Evolutionary conservation across 2,888 invertebrate species (phyloP).

Genomic region (Phasia obesa): DNA sequence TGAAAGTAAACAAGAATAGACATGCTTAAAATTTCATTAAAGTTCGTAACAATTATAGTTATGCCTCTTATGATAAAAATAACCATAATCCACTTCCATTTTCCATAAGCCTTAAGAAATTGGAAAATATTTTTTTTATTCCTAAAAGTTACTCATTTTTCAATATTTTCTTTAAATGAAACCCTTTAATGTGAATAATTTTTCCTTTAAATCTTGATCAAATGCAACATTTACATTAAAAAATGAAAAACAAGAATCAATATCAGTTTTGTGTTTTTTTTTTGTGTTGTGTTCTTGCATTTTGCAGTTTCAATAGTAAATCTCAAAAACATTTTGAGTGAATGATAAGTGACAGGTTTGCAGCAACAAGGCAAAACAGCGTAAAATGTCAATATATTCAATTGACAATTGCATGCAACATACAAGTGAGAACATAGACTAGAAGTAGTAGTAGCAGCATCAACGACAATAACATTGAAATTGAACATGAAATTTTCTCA

Average conservation of each 20-base stretch:
- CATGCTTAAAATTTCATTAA: too few relatives aligned
- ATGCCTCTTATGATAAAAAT: too few relatives aligned
- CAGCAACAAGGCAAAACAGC: constrained; percentile 71
- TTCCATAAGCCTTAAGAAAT: not conserved
- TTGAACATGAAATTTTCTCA: constrained; percentile 54
- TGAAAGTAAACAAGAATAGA: too few relatives aligned
- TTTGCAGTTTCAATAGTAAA: constrained; percentile 31
- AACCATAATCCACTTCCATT: too few relatives aligned
- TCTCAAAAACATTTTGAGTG: constrained; percentile 65
- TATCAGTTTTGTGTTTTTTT: constrained; percentile 27
- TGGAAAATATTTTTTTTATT: too few relatives aligned
- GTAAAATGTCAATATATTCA: constrained; percentile 71
- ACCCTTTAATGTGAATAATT: not conserved
- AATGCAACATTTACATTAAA: constrained; percentile 42
- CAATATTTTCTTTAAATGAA: not conserved
- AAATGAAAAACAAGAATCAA: not conserved
- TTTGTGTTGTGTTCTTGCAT: constrained; percentile 12
- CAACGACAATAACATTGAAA: constrained; percentile 55
- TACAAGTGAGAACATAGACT: constrained; percentile 34
- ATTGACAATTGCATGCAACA: constrained; percentile 70
- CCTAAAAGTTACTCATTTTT: too few relatives aligned
- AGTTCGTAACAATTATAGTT: too few relatives aligned
- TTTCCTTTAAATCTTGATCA: not conserved
- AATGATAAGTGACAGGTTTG: constrained; percentile 71
- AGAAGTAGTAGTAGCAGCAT: constrained; percentile 19